phyloP scores from a whole-genome alignment of 2,888 invertebrate genomes.

The Euzophera pinguis region DNA sequence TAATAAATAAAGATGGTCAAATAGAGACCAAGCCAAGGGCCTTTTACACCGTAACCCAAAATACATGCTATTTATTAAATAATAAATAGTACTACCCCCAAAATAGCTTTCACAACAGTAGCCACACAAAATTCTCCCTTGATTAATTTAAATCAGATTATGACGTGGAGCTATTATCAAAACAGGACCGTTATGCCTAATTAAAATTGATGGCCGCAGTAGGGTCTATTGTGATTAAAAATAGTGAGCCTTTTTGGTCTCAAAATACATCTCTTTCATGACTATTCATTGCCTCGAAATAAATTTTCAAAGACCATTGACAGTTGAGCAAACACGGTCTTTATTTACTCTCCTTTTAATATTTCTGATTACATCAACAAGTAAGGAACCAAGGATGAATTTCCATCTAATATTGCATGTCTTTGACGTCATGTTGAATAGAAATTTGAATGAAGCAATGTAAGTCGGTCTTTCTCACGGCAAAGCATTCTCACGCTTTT shows the following conservation, averaged over 20 bases:
- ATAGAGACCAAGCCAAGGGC: too few species aligned
- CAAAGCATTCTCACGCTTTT: too few species aligned
- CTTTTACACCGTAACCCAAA: too few species aligned
- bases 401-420: background rate
- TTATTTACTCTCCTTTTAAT: background rate
- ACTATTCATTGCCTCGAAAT: background rate
- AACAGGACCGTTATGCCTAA: background rate
- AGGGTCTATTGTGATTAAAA: background rate
- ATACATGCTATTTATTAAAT: too few species aligned
- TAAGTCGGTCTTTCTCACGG: too few species aligned
- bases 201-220: background rate
- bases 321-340: background rate
- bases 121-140: too few species aligned
- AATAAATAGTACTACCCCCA: too few species aligned
- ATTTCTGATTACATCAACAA: conserved; percentile 4
- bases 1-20: too few species aligned
- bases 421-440: background rate
- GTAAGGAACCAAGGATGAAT: background rate
- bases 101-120: too few species aligned
- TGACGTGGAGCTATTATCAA: too few species aligned
- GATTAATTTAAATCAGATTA: too few species aligned
- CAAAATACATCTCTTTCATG: background rate
- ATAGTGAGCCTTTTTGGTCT: background rate
- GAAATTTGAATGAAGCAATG: background rate
- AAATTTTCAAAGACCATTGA: conserved; percentile 1